Evolutionary conservation across 2,797 vertebrate species (phyloP).

Genomic region (Urocyon cinereoargenteus): DNA sequence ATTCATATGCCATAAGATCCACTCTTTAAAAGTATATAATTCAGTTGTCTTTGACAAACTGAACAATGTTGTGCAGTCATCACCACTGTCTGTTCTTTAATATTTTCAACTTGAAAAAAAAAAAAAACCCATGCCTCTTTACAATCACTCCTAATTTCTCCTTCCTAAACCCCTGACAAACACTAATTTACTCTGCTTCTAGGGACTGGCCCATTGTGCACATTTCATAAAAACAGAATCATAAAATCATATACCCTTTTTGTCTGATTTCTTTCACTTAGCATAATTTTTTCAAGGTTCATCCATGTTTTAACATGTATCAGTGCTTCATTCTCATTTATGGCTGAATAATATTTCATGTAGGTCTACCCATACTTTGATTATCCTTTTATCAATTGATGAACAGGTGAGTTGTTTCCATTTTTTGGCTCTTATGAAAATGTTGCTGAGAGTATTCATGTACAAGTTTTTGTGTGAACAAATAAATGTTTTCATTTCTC

Average conservation of each 20-base stretch:
- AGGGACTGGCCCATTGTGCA: not conserved
- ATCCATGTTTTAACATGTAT: not conserved
- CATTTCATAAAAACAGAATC: not conserved
- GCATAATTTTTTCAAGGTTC: not conserved
- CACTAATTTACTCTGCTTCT: not conserved
- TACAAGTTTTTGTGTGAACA: not conserved
- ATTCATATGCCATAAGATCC: not conserved
- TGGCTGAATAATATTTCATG: not conserved
- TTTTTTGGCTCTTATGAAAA: not conserved
- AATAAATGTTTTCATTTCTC: conserved; percentile 4
- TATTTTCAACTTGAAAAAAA: not conserved
- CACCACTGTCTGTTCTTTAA: not conserved
- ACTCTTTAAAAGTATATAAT: not conserved
- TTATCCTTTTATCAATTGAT: not conserved
- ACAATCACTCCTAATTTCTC: not conserved
- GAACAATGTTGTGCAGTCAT: not conserved
- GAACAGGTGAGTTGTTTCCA: not conserved
- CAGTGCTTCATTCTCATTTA: not conserved
- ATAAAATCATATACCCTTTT: not conserved
- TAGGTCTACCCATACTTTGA: not conserved
- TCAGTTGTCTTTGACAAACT: not conserved
- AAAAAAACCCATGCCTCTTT: not conserved
- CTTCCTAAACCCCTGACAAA: not conserved
- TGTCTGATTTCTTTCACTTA: not conserved
- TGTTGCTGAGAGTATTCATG: not conserved